Evolutionary conservation across 1,140 invertebrate genomes (phyloP), one percentile per base, ranked within the genome.

Genomic region (Drosophila funebris): DNA sequence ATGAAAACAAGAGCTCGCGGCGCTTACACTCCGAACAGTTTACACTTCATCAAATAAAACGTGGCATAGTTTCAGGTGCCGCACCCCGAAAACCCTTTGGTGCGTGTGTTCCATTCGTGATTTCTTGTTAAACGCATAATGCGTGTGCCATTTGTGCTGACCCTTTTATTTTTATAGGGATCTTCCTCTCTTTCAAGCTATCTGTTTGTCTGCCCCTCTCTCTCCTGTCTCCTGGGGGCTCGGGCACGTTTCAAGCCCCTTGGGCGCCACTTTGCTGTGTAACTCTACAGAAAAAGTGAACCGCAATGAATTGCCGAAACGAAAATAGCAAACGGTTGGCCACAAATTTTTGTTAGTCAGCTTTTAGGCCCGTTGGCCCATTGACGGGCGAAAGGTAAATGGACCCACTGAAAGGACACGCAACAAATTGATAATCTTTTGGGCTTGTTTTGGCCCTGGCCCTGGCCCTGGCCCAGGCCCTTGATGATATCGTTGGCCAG

Each of bases 41-140:
- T 85, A 73, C 81, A 85, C 81, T 87, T 78, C 70, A 85, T 87
- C 82, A 68, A 63, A 73, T 73, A 41, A 67, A 73, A 67, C 73
- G 54, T 70, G 64, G 74, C 58, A 44, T 44, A 71, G 46, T 63
- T 74, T 36, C 13, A 33, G 43, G 18, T n/a, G 52, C 13, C 43
- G 18, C 14, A 31, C 53, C 50, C 24, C 8, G 2, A 39, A 41
- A 53, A 63, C 57, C 44, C 64, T 68, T 68, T 46, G 8, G 24
- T 6, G 16, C 54, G 29, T 69, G 27, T 36, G 24, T 54, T 48
- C 53, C 60, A 44, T 66, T 75, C 63, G 82, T 81, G 77, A 36
- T 37, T 56, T 71, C 66, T 58, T 63, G 60, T 80, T 77, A 79
- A 76, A 79, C 69, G 53, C 74, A 73, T 76, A 77, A 79, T 77